Evolutionary conservation across 2,888 invertebrate genomes (phyloP).

Genomic region (Epistrophella euchroma): DNA sequence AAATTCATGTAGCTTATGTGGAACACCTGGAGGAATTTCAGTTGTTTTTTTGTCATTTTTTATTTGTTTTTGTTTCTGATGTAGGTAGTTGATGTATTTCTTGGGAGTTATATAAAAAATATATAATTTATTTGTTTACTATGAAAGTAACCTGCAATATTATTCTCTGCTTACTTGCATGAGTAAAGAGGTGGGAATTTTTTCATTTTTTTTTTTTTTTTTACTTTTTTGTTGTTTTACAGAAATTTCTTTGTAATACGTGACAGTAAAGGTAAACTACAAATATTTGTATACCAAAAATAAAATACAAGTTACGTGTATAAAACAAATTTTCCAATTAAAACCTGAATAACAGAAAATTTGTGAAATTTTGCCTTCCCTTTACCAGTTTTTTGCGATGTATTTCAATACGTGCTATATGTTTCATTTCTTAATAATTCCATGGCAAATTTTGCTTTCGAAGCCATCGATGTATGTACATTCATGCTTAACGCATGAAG

Average conservation of each 20-base stretch:
- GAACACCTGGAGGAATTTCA: constrained; percentile 6
- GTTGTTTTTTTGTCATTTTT: not conserved
- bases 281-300: not conserved
- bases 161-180: constrained; percentile 1
- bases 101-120: not conserved
- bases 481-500: too few relatives aligned
- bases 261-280: not conserved
- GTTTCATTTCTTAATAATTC: too few relatives aligned
- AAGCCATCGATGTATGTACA: too few relatives aligned
- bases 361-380: too few relatives aligned
- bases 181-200: constrained; percentile 32
- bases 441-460: too few relatives aligned
- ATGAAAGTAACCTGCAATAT: not conserved
- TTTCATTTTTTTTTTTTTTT: not conserved
- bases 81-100: constrained; percentile 8
- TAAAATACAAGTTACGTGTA: not conserved
- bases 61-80: not conserved
- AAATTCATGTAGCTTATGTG: not conserved
- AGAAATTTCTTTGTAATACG: constrained; percentile 21
- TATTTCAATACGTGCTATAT: too few relatives aligned
- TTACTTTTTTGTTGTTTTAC: not conserved
- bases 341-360: not conserved
- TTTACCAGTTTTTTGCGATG: too few relatives aligned
- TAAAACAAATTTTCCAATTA: constrained; percentile 6
- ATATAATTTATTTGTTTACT: constrained; percentile 45